These are phyloP conservation scores for Gila robusta DNA, from an alignment of 2,797 vertebrate genomes.

Conservation along the genomic window DNA sequence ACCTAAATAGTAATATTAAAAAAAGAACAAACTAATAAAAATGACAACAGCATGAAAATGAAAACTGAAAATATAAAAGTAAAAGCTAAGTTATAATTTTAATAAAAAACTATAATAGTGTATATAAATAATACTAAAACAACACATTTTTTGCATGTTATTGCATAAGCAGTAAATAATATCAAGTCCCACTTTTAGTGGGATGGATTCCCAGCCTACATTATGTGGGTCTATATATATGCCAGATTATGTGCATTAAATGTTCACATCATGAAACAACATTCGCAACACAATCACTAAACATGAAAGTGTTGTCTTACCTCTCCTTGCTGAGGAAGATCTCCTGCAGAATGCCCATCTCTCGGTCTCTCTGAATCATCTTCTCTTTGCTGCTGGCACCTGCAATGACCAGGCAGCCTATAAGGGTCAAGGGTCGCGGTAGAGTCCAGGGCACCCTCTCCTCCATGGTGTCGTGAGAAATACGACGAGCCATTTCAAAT, in stretches of 20 bases:
- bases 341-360: slow-evolving; percentile 95
- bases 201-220: background rate
- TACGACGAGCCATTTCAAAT: slow-evolving; percentile 90
- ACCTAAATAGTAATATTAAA: background rate
- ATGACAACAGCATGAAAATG: background rate
- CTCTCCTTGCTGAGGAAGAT: slow-evolving; percentile 94
- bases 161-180: background rate
- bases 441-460: slow-evolving; percentile 89
- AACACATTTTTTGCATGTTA: background rate
- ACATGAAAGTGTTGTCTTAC: slow-evolving; percentile 64
- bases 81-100: background rate
- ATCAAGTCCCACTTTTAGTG: background rate
- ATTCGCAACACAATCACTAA: background rate
- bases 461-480: slow-evolving; percentile 95
- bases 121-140: background rate
- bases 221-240: background rate
- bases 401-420: slow-evolving; percentile 78
- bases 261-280: background rate
- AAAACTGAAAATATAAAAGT: background rate
- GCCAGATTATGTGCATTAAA: background rate
- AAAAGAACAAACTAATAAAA: background rate
- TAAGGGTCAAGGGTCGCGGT: slow-evolving; percentile 82
- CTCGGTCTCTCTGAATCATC: slow-evolving; percentile 88
- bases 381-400: slow-evolving; percentile 91
- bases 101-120: background rate